A percentile compares a stretch with the other conserved stretches of the same genome.
Evolutionary conservation across 2,113 vertebrate genomes (phyloP).

Genomic region (Plecotus auritus): DNA sequence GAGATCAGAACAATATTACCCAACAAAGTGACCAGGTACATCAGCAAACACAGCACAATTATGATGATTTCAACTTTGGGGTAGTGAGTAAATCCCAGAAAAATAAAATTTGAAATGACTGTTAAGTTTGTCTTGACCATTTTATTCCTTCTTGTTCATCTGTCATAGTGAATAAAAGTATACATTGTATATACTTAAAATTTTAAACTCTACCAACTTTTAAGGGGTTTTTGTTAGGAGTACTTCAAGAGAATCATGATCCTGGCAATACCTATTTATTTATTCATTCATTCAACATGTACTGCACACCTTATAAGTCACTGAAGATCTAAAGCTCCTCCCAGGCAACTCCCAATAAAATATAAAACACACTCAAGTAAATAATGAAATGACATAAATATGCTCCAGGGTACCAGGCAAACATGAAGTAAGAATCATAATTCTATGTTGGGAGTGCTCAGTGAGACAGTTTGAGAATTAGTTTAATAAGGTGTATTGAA

Average conservation of each 20-base stretch:
- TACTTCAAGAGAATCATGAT: background rate
- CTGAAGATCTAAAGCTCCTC: background rate
- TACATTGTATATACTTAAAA: background rate
- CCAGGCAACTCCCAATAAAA: background rate
- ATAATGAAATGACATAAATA: background rate
- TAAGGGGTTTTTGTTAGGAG: background rate
- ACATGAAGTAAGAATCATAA: background rate
- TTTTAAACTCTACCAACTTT: background rate
- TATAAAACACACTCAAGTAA: background rate
- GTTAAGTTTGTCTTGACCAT: background rate
- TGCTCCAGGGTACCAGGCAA: background rate
- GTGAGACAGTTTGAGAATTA: background rate
- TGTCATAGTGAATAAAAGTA: background rate
- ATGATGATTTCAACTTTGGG: slow-evolving; percentile 28
- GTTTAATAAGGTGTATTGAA: background rate
- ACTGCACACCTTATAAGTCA: background rate
- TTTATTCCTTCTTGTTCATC: background rate
- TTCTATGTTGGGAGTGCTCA: background rate
- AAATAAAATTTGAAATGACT: slow-evolving; percentile 41
- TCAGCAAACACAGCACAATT: slow-evolving; percentile 43
- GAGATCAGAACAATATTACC: slow-evolving; percentile 50
- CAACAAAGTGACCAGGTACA: slow-evolving; percentile 48
- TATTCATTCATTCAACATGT: background rate
- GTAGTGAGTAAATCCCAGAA: slow-evolving; percentile 51
- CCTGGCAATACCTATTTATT: background rate